A percentile compares a stretch with the other conserved stretches of the same genome.
Conservation (phyloP, 92 coral and sea anemone genomes). For the Epizoanthus ramosus region DNA sequence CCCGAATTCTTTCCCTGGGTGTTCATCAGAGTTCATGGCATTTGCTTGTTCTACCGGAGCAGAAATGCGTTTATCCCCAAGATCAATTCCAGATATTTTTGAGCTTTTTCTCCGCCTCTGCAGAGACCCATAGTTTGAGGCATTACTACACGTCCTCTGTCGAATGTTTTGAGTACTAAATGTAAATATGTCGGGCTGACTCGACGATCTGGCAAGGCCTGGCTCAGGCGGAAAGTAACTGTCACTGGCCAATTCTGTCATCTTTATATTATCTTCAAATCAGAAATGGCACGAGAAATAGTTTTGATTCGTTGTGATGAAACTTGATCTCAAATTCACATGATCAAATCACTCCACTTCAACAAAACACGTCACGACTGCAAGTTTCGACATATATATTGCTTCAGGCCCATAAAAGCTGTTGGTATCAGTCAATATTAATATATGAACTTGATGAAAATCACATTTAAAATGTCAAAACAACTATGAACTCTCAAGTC, state of each 20-base stretch:
- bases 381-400: neutral
- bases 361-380: conserved; percentile 16
- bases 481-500: no score
- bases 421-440: neutral
- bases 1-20: neutral
- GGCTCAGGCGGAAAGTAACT: conserved; percentile 8
- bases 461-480: no score
- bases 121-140: conserved; percentile 25
- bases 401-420: neutral
- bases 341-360: conserved; percentile 10
- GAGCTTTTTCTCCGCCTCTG: conserved; percentile 32
- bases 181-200: conserved; percentile 35
- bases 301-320: conserved; percentile 12
- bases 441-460: no score
- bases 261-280: conserved; percentile 4
- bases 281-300: neutral
- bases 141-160: conserved; percentile 31
- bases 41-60: neutral
- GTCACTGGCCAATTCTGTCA: conserved; percentile 39
- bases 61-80: neutral
- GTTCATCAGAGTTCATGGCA: conserved; percentile 16
- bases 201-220: conserved; percentile 37
- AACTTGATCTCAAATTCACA: conserved; percentile 1
- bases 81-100: conserved; percentile 8
- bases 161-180: conserved; percentile 27